These are phyloP conservation scores for Uria aalge DNA, from an alignment of 2,113 vertebrate genomes.

Conservation along the genomic window DNA sequence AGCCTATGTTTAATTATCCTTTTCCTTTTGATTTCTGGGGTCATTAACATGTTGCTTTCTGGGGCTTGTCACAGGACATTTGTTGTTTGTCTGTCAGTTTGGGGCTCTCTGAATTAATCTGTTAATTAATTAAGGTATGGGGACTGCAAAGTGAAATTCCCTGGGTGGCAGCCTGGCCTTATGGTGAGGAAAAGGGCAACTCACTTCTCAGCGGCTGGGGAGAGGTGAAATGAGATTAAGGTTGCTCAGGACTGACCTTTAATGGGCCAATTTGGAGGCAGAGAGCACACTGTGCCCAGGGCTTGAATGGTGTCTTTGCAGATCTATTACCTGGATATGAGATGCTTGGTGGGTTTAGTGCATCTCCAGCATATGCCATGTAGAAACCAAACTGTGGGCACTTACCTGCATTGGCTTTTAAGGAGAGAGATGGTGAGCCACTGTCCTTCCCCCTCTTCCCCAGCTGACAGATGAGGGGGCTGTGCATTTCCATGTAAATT, in stretches of 20 bases:
- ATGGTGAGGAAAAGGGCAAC: not conserved
- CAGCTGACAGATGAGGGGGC: not conserved
- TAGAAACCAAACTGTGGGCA: not conserved
- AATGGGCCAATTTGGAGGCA: not conserved
- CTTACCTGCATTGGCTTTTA: not conserved
- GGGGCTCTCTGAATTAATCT: not conserved
- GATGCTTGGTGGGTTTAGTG: not conserved
- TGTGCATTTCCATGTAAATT: not conserved
- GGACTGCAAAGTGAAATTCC: not conserved
- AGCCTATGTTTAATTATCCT: slow-evolving; percentile 45
- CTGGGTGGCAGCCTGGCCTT: not conserved
- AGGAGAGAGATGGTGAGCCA: not conserved
- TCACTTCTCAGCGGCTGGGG: not conserved
- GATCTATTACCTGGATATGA: not conserved
- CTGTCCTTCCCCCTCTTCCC: not conserved
- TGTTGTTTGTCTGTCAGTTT: not conserved
- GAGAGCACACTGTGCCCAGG: not conserved
- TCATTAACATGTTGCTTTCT: not conserved
- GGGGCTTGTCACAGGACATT: not conserved
- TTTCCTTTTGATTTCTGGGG: slow-evolving; percentile 34
- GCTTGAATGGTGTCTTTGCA: not conserved
- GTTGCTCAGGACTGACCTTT: not conserved
- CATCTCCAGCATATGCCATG: not conserved
- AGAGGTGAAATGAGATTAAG: not conserved
- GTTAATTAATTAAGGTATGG: not conserved